Conservation (phyloP, 2,888 invertebrate genomes). For the Caenorhabditis sulstoni region DNA sequence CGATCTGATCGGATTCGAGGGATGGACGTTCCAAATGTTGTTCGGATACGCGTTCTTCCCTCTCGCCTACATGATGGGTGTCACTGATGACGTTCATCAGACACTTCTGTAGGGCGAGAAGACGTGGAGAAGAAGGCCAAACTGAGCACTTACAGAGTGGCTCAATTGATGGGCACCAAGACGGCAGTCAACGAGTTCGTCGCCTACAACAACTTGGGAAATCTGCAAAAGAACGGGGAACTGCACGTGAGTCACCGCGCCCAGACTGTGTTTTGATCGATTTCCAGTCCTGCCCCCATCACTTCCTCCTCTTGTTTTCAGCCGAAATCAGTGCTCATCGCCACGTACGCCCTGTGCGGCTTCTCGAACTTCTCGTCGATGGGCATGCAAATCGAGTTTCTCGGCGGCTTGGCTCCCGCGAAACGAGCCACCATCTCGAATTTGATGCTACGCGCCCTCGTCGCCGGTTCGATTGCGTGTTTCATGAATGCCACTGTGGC, state of each 20-base stretch:
- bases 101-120: constrained; percentile 61
- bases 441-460: constrained; percentile 81
- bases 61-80: constrained; percentile 90
- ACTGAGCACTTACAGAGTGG: constrained; percentile 52
- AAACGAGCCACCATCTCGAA: constrained; percentile 80
- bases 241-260: constrained; percentile 56
- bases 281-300: too few relatives aligned
- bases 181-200: constrained; percentile 81
- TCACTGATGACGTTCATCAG: constrained; percentile 71
- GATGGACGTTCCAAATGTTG: constrained; percentile 84
- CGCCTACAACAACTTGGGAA: constrained; percentile 79
- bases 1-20: constrained; percentile 86
- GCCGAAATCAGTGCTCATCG: constrained; percentile 76
- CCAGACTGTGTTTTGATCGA: neutral
- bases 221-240: constrained; percentile 61
- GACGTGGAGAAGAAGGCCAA: too few relatives aligned
- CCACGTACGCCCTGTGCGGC: constrained; percentile 82
- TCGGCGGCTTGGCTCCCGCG: constrained; percentile 78
- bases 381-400: constrained; percentile 82
- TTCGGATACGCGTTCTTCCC: constrained; percentile 93
- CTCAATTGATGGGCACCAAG: constrained; percentile 80
- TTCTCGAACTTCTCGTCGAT: constrained; percentile 83
- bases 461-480: constrained; percentile 81
- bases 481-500: constrained; percentile 82
- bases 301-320: constrained; percentile 35